A percentile compares a stretch with the other conserved stretches of the same genome.
Conservation (phyloP, 2,888 invertebrate species). For the Epinotia ramella region DNA sequence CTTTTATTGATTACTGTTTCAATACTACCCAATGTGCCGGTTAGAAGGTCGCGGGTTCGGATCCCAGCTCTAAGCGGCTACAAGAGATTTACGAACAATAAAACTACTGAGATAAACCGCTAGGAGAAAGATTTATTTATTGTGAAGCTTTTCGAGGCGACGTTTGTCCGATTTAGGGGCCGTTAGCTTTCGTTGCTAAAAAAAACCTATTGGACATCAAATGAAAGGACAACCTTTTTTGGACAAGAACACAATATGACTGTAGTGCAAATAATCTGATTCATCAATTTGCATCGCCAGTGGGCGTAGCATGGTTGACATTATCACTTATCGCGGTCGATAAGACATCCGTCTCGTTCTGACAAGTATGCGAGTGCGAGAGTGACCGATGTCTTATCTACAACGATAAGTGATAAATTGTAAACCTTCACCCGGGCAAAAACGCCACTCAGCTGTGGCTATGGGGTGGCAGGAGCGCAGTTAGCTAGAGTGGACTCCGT, state of each 20-base stretch:
- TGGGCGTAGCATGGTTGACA: too few species aligned
- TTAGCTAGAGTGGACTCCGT: too few species aligned
- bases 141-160: slow-evolving; percentile 35
- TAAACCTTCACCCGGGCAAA: too few species aligned
- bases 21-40: slow-evolving; percentile 1
- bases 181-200: slow-evolving; percentile 19
- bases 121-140: slow-evolving; percentile 45
- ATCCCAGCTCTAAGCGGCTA: slow-evolving; percentile 33
- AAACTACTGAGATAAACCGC: slow-evolving; percentile 46
- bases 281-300: too few species aligned
- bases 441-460: too few species aligned
- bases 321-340: too few species aligned
- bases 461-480: too few species aligned
- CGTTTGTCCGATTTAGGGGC: slow-evolving; percentile 41
- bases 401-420: too few species aligned
- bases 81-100: slow-evolving; percentile 45
- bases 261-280: too few species aligned
- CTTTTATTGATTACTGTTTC: slow-evolving; percentile 30
- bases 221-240: neutral
- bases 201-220: neutral
- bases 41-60: slow-evolving; percentile 32
- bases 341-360: too few species aligned
- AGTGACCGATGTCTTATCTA: too few species aligned
- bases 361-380: too few species aligned
- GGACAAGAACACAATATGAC: neutral